These are phyloP conservation scores for Metopolophium dirhodum DNA, from an alignment of 1,140 invertebrate species.

Conservation along the genomic window DNA sequence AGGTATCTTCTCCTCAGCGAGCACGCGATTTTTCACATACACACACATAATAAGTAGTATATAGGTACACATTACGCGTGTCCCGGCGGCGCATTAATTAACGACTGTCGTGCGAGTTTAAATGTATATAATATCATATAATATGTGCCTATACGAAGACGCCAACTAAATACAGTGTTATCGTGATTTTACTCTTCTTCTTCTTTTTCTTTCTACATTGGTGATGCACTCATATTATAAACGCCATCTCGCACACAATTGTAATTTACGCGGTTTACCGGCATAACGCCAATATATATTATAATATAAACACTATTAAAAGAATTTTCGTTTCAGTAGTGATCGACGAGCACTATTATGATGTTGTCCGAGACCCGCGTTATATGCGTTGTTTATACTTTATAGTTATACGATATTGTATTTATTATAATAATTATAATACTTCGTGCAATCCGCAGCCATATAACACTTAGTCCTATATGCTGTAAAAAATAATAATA, in stretches of 20 bases:
- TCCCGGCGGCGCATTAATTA: background rate
- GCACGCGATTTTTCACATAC: slow-evolving; percentile 16
- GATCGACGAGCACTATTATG: background rate
- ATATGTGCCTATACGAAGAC: background rate
- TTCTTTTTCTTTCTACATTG: background rate
- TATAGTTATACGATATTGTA: background rate
- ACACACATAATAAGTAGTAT: background rate
- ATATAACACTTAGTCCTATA: background rate
- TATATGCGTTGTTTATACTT: background rate
- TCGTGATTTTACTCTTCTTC: slow-evolving; percentile 27
- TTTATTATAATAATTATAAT: slow-evolving; percentile 5
- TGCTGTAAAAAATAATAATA: background rate
- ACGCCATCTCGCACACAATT: too few relatives aligned
- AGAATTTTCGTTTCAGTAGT: too few relatives aligned
- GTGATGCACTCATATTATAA: background rate
- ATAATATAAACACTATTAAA: too few relatives aligned
- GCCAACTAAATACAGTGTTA: background rate
- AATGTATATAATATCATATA: background rate
- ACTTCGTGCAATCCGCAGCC: background rate
- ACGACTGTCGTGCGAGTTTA: background rate
- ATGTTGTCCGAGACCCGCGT: background rate
- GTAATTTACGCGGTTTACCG: too few relatives aligned
- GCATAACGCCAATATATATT: too few relatives aligned
- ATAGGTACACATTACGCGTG: background rate
- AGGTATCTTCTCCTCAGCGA: background rate